Base-by-base conservation (phyloP, 2,113 vertebrate species). In the Spea bombifrons region DNA sequence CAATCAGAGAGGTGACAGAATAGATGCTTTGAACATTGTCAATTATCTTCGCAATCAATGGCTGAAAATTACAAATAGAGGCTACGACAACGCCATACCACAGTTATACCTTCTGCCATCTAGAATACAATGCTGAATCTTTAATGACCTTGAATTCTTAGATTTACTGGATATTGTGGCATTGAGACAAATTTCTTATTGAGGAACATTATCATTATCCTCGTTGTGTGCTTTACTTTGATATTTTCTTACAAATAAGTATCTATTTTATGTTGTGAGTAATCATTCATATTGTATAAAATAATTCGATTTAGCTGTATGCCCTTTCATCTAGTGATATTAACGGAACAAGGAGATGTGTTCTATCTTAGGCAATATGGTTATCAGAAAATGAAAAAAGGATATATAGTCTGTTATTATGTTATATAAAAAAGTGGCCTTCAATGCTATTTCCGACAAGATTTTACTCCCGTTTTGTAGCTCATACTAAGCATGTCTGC, bases 1-100 rank as follows among this genome's bases (percentile, higher is more conserved):
- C 71, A 80, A 80, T 80, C 77, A 80, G n/a, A 73, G 50, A 80
- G 77, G 77, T 80, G 77, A 73, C 71, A 80, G 70, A 67, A 66
- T 67, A 73, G 77, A 80, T 66, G 63, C 71, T 73, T 59, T 80
- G 77, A 66, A 57, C 64, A 67, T 63, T 80, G 77, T 72, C 70
- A 80, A 73, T 80, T 80, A 73, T 50, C 63, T 57, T 64, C 5
- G 50, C 70, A 80, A 80, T 80, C 71, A 67, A 80, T 80, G 70
- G 9, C 77, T 73, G 73, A 52, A 69, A 76, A 76, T 76, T 57
- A 76, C 75, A 76, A 69, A 76, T 16, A 49, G 66, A 61, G 57
- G 65, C 57, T 69, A 69, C 67, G 67, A 65, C 64, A 67, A 66
- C 57, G 46, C 61, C 45, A 67, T 45, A 43, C 30, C 47, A 71